Conservation (phyloP, 2,888 invertebrate species). For the Caenorhabditis japonica region DNA sequence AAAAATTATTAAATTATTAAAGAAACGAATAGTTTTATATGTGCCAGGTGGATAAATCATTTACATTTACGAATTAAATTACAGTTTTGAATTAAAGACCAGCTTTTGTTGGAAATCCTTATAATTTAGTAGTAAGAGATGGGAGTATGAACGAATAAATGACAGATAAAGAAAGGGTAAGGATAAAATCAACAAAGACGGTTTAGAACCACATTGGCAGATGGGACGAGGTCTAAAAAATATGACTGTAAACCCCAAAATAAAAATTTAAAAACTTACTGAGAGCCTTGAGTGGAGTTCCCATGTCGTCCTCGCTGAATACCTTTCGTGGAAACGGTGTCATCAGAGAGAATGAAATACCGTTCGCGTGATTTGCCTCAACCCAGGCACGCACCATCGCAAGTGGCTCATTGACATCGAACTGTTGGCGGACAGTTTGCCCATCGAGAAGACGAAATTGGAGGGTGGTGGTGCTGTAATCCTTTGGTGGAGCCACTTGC, state of each 20-base stretch:
- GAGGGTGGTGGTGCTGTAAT: constrained; percentile 57
- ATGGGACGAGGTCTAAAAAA: constrained; percentile 49
- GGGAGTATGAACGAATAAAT: neutral
- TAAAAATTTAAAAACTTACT: constrained; percentile 80
- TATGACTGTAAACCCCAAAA: neutral
- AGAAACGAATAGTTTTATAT: too few relatives aligned
- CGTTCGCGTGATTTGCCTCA: constrained; percentile 86
- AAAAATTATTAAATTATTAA: neutral
- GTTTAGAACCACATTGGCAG: constrained; percentile 44
- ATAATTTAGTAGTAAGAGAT: neutral
- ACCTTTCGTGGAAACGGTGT: constrained; percentile 91
- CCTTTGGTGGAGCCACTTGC: constrained; percentile 33
- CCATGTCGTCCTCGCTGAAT: constrained; percentile 89
- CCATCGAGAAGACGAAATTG: constrained; percentile 85
- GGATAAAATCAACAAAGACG: constrained; percentile 5
- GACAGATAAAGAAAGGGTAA: neutral
- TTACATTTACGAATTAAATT: neutral
- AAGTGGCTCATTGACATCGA: constrained; percentile 87
- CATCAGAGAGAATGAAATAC: constrained; percentile 86
- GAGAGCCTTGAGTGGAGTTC: constrained; percentile 87
- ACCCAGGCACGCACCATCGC: constrained; percentile 91
- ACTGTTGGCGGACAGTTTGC: constrained; percentile 84
- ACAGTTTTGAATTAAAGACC: constrained; percentile 1
- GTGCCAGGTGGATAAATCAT: neutral
- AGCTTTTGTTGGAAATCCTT: constrained; percentile 3